Conservation (phyloP, 2,797 vertebrate species). For the Bryconaethiops microstoma region DNA sequence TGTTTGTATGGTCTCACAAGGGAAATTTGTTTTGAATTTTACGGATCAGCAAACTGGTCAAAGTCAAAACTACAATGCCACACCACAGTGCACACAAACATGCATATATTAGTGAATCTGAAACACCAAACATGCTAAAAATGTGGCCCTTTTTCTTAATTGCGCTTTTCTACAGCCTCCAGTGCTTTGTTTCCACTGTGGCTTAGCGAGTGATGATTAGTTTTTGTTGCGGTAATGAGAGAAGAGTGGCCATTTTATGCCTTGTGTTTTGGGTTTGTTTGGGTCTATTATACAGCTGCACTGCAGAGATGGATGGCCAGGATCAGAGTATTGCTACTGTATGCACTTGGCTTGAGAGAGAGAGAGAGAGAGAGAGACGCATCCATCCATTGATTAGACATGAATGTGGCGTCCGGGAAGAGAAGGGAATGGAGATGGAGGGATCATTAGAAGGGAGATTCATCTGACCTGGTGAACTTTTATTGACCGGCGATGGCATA, state of each 20-base stretch:
- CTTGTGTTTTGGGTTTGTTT: slow-evolving; percentile 4
- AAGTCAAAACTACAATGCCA: slow-evolving; percentile 38
- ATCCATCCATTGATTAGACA: slow-evolving; percentile 31
- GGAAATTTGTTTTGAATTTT: slow-evolving; percentile 49
- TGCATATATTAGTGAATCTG: background rate
- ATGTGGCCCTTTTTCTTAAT: no score
- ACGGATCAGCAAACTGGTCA: slow-evolving; percentile 49
- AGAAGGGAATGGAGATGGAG: slow-evolving; percentile 8
- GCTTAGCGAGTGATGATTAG: background rate
- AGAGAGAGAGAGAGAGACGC: slow-evolving; percentile 1
- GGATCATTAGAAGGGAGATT: slow-evolving; percentile 43
- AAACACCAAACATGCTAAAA: background rate
- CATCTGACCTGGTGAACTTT: slow-evolving; percentile 28
- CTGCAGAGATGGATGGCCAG: slow-evolving; percentile 1
- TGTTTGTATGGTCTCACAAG: slow-evolving; percentile 19
- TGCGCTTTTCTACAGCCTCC: background rate
- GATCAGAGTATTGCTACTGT: slow-evolving; percentile 32
- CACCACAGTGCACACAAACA: background rate
- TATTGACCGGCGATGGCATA: slow-evolving; percentile 27
- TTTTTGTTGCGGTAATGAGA: background rate
- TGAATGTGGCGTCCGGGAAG: slow-evolving; percentile 18
- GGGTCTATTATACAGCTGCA: background rate
- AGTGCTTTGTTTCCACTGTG: background rate
- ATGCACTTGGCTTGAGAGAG: slow-evolving; percentile 13
- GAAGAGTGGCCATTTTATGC: background rate